Evolutionary conservation across 2,113 vertebrate genomes (phyloP), one percentile per base, ranked within the genome.

Genomic region (Calonectris borealis): DNA sequence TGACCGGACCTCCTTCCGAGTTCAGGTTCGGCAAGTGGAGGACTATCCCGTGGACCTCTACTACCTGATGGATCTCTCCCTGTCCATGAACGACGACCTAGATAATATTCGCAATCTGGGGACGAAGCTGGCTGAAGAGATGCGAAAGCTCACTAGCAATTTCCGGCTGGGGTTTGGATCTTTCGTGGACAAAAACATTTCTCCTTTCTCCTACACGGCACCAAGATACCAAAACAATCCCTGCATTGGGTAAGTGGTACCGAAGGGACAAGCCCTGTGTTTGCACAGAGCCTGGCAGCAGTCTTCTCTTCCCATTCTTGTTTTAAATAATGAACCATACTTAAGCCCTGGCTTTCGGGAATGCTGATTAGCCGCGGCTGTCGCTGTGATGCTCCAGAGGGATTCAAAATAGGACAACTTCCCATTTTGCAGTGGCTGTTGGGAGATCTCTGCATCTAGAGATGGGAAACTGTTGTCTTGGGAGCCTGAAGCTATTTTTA

Each of bases 51-150:
- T 99, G 97, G 99, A 99, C 83, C 97, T 99, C 21, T 99, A 99
- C 97, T 99, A 99, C 98, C 97, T 99, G 97, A 99, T 99, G 99
- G 99, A 99, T 91, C 99, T 99, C 38, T 99, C 99, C 16, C 98
- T 99, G 32, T 99, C 99, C 97, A 99, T 99, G 99, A 99, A 99
- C 4, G 99, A 99, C 4, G 99, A 99, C 94, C 96, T 99, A 89
- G 98, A 99, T 84, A 99, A 98, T 20, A 99, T 99, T 95, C 99
- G 98, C 20, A 99, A 98, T 90, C 96, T 99, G 96, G 99, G 99
- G 38, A 99, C 99, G 70, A 99, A 99, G 94, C 98, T 99, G 77
- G 99, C 99, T 0, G 98, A 98, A 22, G 99, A 99, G 98, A 99
- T 99, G 99, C 95, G 98, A 22, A 99, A 99, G 86, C 99, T 99